Evolutionary conservation across 2,113 vertebrate species (phyloP).

Genomic region (Rhynchomys soricoides): DNA sequence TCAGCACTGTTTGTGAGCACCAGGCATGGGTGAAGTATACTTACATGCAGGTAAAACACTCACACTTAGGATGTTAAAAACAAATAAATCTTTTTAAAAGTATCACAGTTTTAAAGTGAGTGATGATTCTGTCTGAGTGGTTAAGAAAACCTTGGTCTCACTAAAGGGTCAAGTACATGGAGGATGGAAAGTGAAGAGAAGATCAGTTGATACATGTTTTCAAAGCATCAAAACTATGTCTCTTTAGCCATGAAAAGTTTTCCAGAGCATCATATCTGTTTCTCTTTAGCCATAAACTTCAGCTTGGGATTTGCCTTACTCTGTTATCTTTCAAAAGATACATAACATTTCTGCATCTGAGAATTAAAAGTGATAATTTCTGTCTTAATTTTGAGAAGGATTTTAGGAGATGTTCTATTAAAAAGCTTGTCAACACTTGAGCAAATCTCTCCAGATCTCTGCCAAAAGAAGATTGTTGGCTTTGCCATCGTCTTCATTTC

Average conservation of each 20-base stretch:
- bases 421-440: background rate
- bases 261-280: background rate
- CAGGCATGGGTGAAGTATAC: too few species aligned
- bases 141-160: background rate
- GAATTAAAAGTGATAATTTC: background rate
- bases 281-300: background rate
- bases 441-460: background rate
- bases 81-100: background rate
- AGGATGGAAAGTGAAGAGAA: background rate
- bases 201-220: background rate
- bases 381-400: background rate
- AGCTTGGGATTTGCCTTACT: background rate
- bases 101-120: background rate
- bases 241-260: background rate
- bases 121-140: background rate
- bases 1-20: background rate
- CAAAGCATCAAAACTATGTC: background rate
- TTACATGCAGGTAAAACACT: background rate
- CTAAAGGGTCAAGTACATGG: background rate
- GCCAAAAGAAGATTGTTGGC: background rate
- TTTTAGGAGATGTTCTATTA: background rate
- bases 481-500: constrained; percentile 2
- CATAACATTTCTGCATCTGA: constrained; percentile 1
- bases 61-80: background rate
- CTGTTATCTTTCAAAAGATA: background rate